Conservation (phyloP, 2,113 vertebrate genomes). For the Bufo bufo region DNA sequence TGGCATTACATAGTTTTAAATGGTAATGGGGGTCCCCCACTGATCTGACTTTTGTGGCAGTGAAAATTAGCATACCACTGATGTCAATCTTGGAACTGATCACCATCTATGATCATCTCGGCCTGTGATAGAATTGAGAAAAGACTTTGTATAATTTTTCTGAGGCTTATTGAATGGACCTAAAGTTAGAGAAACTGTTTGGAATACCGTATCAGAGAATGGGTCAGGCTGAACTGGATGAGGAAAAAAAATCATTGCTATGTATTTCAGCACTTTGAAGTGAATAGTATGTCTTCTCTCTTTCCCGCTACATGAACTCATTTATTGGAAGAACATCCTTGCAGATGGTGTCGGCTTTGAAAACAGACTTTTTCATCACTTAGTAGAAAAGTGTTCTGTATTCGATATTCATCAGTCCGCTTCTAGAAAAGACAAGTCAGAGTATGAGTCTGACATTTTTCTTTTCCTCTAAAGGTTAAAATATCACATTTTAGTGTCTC, state of each 20-base stretch:
- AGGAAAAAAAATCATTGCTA: conserved; percentile 36
- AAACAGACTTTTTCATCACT: conserved; percentile 33
- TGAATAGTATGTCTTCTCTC: conserved; percentile 17
- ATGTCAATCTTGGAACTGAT: not conserved
- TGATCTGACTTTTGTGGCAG: not conserved
- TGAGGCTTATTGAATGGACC: not conserved
- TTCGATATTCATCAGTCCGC: conserved; percentile 22
- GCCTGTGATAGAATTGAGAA: not conserved
- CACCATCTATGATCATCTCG: not conserved
- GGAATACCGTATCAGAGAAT: conserved; percentile 24
- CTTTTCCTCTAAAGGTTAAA: conserved; percentile 62
- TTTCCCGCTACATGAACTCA: conserved; percentile 39
- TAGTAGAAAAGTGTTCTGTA: conserved; percentile 22
- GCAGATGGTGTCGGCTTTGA: conserved; percentile 44
- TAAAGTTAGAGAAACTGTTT: conserved; percentile 15
- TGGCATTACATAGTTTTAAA: not conserved
- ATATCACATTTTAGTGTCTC: conserved; percentile 37
- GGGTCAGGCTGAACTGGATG: conserved; percentile 42
- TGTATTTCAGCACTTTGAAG: conserved; percentile 40
- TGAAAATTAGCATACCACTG: not conserved
- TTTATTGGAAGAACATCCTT: conserved; percentile 47
- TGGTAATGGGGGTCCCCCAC: not conserved
- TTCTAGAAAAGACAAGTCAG: conserved; percentile 60
- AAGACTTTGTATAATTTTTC: not conserved
- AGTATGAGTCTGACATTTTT: conserved; percentile 58